Evolutionary conservation across 1,140 invertebrate species (phyloP).

Genomic region (Anoplophora glabripennis): DNA sequence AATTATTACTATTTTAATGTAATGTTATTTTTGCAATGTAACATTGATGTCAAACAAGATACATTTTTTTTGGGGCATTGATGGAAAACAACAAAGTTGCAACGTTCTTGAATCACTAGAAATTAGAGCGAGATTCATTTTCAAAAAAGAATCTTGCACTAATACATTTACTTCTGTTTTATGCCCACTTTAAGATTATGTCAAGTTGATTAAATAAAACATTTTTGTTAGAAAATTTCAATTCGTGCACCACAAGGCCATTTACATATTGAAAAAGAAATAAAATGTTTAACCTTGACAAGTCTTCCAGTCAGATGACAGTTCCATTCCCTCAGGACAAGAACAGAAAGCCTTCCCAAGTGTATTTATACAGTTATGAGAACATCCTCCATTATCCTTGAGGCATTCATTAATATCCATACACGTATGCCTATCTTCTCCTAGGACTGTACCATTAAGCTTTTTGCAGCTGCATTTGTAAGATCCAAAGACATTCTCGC

Average conservation of each 20-base stretch:
- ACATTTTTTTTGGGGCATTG: too few relatives aligned
- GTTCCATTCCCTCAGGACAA: constrained; percentile 34
- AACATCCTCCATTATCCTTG: constrained; percentile 27
- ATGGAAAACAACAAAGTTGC: too few relatives aligned
- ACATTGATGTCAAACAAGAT: too few relatives aligned
- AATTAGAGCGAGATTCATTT: too few relatives aligned
- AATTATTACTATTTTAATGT: too few relatives aligned
- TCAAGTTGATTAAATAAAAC: constrained; percentile 8
- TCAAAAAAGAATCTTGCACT: too few relatives aligned
- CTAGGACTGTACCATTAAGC: constrained; percentile 51
- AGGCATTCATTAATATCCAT: constrained; percentile 38
- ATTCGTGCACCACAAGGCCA: background rate
- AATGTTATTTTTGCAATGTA: too few relatives aligned
- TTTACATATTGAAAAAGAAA: background rate
- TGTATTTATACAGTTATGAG: constrained; percentile 32
- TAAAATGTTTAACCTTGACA: constrained; percentile 23
- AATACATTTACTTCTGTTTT: too few relatives aligned
- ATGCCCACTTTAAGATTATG: background rate
- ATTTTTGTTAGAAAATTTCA: background rate
- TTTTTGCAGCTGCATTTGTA: constrained; percentile 46
- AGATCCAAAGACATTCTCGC: constrained; percentile 55
- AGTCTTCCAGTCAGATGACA: constrained; percentile 28
- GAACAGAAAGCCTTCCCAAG: constrained; percentile 28
- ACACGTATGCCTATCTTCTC: constrained; percentile 52
- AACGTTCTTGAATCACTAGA: too few relatives aligned